These are phyloP conservation scores for Plectropomus leopardus DNA, from an alignment of 2,113 vertebrate species.

Conservation along the genomic window DNA sequence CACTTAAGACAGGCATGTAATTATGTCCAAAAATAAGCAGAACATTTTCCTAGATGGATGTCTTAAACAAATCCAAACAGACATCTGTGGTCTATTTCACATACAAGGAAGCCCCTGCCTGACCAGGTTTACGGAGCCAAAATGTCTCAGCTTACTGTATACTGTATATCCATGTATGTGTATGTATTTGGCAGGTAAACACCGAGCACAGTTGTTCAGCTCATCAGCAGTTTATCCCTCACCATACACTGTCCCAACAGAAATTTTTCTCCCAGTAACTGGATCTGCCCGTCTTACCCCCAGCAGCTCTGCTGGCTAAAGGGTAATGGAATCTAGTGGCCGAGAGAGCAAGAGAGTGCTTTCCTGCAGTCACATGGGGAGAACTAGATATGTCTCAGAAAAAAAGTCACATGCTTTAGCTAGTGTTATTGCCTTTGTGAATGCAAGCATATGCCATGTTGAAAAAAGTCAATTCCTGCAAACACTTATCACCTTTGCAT, in stretches of 20 bases:
- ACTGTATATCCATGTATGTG: constrained; percentile 22
- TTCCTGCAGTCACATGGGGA: constrained; percentile 71
- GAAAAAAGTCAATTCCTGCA: no score
- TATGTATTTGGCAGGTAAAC: constrained; percentile 49
- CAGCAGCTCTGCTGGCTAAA: constrained; percentile 61
- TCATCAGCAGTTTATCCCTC: constrained; percentile 55
- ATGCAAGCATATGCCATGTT: neutral
- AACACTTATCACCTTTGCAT: no score
- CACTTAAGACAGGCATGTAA: neutral
- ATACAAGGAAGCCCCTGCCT: constrained; percentile 1
- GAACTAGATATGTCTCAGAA: constrained; percentile 72
- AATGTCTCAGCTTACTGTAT: constrained; percentile 36
- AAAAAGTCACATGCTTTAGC: constrained; percentile 70
- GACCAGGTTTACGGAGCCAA: neutral
- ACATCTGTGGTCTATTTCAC: neutral
- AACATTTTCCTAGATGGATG: neutral
- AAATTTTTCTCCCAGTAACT: constrained; percentile 70
- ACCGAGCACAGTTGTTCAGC: constrained; percentile 53
- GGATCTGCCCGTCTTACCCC: constrained; percentile 58
- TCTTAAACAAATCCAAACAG: constrained; percentile 12
- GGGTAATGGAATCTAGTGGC: constrained; percentile 70
- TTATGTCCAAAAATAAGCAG: constrained; percentile 1
- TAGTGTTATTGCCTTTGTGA: constrained; percentile 45
- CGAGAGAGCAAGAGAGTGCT: constrained; percentile 1
- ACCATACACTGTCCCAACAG: constrained; percentile 47